Conservation (phyloP, 2,113 vertebrate genomes). For the Okapia johnstoni region DNA sequence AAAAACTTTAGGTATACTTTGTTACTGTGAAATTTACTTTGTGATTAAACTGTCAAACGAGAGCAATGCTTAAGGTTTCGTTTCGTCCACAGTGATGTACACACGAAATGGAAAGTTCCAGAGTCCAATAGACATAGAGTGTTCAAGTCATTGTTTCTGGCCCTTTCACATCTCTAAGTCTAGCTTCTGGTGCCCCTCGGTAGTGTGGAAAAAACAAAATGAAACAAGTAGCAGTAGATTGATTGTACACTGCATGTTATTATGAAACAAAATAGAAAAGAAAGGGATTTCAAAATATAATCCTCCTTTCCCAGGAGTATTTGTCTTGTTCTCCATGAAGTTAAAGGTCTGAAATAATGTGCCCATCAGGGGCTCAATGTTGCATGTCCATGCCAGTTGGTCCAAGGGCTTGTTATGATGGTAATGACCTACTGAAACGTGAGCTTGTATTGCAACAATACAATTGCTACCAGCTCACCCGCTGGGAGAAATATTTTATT, state of each 20-base stretch:
- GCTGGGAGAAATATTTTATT: constrained; percentile 90
- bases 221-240: constrained; percentile 72
- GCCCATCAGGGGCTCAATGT: constrained; percentile 88
- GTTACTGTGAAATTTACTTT: neutral
- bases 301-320: constrained; percentile 80
- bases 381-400: constrained; percentile 89
- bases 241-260: constrained; percentile 76
- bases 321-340: constrained; percentile 84
- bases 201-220: constrained; percentile 32
- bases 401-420: constrained; percentile 89
- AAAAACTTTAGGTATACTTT: neutral
- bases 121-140: neutral
- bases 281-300: constrained; percentile 85
- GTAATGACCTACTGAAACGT: constrained; percentile 87
- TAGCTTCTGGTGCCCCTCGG: constrained; percentile 2
- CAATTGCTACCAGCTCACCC: constrained; percentile 86
- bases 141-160: neutral
- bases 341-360: constrained; percentile 89
- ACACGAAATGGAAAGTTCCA: neutral
- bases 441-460: constrained; percentile 84
- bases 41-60: neutral
- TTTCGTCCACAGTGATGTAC: neutral
- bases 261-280: constrained; percentile 81
- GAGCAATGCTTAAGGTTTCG: neutral
- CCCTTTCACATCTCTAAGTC: neutral